Base-by-base conservation (phyloP, 2,888 invertebrate species). In the Papilio gigon region DNA sequence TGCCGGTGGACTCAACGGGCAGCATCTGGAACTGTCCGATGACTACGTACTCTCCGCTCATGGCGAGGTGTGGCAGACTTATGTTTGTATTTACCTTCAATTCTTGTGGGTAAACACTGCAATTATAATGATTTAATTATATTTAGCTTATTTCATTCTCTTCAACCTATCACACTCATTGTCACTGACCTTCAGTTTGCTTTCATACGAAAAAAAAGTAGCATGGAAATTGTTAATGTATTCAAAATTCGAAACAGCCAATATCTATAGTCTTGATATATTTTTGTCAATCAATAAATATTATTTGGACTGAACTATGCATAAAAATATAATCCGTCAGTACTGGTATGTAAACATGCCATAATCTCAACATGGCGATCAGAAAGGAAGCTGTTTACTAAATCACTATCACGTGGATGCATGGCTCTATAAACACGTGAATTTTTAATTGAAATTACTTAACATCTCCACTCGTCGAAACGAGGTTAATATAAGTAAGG, bases 1-100 rank as follows among this genome's bases (percentile, higher is more conserved):
- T 92, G 5, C 94, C 94, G 0, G 90, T 92, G 2, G 94, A 94
- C 71, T 93, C 88, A 0, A 94, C 89, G 1, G 93, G 93, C 5
- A 94, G 77, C 84, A 94, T 91, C 74, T 94, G 92, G 70, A 94
- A 90, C 71, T 93, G 87, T 17, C 93, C 92, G 1, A 93, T 84
- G 1, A 93, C 84, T 11, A 92, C 89, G 68, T 89, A 92, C 70
- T 92, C 92, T 0, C 90, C 89, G 0, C 81, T 75, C 86, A 92
- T 84, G 42, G 82, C 75, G n/a, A 92, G 72, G 11, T 84, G 87
- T 0, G 90, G 90, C 33, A 92, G 75, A 59, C 88, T 90, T 20
- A 92, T 87, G 72, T 91, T 91, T 0, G 86, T 88, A 1, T 85
- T 87, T 53, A 92, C 85, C 70, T 86, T 90, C 65, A 92, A 67